Percentiles rank a stretch among this genome's conserved stretches.
Evolutionary conservation across 2,113 vertebrate species (phyloP).

Genomic region (Delphinus delphis): DNA sequence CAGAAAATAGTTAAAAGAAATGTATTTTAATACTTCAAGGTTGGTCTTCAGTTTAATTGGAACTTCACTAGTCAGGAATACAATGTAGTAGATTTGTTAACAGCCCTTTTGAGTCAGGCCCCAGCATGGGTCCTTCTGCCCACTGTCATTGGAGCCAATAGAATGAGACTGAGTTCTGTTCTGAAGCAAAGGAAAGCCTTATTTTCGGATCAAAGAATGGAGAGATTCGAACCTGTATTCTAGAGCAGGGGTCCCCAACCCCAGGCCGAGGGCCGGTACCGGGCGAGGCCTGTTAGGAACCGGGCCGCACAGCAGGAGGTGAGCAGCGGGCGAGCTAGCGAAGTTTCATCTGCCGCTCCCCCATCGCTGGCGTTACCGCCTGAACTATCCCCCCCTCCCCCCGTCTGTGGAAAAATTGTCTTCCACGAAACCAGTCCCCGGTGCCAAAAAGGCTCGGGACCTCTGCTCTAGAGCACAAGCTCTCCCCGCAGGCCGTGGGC

Average conservation of each 20-base stretch:
- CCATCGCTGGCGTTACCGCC: too few relatives aligned
- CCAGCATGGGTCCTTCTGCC: too few relatives aligned
- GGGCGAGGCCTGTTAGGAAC: too few relatives aligned
- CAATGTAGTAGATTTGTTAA: not conserved
- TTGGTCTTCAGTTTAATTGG: not conserved
- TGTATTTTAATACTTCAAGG: not conserved
- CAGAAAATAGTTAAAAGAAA: not conserved
- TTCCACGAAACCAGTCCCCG: too few relatives aligned
- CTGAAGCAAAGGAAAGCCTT: not conserved
- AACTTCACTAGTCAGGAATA: not conserved
- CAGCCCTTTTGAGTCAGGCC: not conserved
- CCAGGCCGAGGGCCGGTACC: too few relatives aligned
- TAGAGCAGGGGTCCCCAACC: too few relatives aligned
- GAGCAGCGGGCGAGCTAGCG: too few relatives aligned
- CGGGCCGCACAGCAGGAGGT: too few relatives aligned
- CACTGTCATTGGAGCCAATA: not conserved
- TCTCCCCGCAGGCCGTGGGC: rapidly evolving
- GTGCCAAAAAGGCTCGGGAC: too few relatives aligned
- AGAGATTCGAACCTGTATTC: not conserved
- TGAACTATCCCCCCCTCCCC: too few relatives aligned
- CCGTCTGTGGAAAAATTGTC: too few relatives aligned
- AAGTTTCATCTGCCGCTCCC: too few relatives aligned
- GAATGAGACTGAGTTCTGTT: not conserved
- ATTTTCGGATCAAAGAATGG: not conserved
- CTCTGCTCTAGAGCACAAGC: not conserved